phyloP scores from a whole-genome alignment of 1,140 invertebrate genomes.

The Drosophila nigromelanica region DNA sequence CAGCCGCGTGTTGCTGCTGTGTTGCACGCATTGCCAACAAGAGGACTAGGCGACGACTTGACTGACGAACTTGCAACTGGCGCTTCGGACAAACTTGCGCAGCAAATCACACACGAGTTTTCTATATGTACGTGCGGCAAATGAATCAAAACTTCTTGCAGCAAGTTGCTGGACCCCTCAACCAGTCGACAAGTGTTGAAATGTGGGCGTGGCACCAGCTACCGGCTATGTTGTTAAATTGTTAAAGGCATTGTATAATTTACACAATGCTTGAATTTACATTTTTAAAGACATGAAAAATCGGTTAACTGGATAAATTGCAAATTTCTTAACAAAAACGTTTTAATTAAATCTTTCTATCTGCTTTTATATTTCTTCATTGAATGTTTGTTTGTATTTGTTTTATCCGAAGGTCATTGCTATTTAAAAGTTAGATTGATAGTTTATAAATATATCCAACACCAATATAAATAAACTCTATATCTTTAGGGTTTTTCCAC shows the following conservation, averaged over 20 bases:
- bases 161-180: constrained; percentile 4
- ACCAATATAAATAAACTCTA: no score
- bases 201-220: constrained; percentile 24
- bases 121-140: constrained; percentile 46
- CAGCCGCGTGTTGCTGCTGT: constrained; percentile 29
- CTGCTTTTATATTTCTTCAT: no score
- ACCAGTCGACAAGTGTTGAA: constrained; percentile 40
- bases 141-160: constrained; percentile 49
- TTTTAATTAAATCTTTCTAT: neutral
- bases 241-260: constrained; percentile 8
- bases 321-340: neutral
- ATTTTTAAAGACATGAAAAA: neutral
- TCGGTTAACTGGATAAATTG: neutral
- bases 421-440: no score
- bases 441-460: no score
- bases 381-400: no score
- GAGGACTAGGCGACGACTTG: constrained; percentile 13
- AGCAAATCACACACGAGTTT: constrained; percentile 55
- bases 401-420: no score
- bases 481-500: no score
- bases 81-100: constrained; percentile 42
- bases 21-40: constrained; percentile 18
- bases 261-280: neutral
- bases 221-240: neutral
- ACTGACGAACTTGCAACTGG: constrained; percentile 32